Base-by-base conservation (phyloP, 2,888 invertebrate genomes). In the Blastobasis adustella region DNA sequence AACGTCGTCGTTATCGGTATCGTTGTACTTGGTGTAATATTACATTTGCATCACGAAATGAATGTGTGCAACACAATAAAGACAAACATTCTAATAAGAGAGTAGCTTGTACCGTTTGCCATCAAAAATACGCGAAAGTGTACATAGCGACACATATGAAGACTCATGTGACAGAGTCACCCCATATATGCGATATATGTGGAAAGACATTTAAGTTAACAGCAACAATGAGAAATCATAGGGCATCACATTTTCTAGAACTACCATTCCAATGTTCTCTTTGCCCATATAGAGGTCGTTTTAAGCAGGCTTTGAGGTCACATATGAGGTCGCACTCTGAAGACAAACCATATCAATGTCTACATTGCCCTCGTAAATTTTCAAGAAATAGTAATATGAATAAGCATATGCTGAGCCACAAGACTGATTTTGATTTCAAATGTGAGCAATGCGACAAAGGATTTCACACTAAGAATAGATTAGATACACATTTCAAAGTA, bases 291-390 rank as follows among this genome's bases (percentile, higher is more conserved):
- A 73, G 69, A 51, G 88, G 86, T 4, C 65, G 88, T 42, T 84
- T 82, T 56, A 68, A 64, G 0, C 82, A 82, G 51, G 79, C 81
- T 0, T 56, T 88, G 1, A 87, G 82, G 62, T 73, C 83, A 76
- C 88, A 88, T 40, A 86, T 88, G 85, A 69, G 84, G 6, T 60
- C 71, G 0, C 88, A 88, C 46, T 86, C 86, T 0, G 86, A 86
- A 0, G 86, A 87, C 50, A 23, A 23, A 23, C 23, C 23, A 23
- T 23, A 23, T 23, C 23, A 23, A 23, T 23, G 23, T 23, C 3
- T 23, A 23, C 23, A 23, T 23, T 23, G 23, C 23, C 23, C 23
- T 23, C 23, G 23, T 3, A 23, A 23, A 23, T 23, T 23, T 23
- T 23, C 23, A 23, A 23, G 23, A 23, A 23, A 23, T 23, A 23